Base-by-base conservation (phyloP, 2,113 vertebrate genomes). In the Oreocharis arfaki region DNA sequence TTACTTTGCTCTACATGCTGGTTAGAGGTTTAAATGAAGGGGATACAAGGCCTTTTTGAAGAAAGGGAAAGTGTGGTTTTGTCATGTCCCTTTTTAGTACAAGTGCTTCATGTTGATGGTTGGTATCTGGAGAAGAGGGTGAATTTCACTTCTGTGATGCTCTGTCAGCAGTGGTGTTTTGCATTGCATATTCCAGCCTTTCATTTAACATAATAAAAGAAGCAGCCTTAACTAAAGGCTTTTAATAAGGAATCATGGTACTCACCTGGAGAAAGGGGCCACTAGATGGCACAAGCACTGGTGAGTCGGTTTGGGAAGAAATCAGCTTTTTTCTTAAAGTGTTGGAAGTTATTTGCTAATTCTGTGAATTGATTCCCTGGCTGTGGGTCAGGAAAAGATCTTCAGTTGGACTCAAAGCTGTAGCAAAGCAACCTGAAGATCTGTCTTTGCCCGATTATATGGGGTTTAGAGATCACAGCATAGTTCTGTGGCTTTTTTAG, bases 291-390 rank as follows among this genome's bases (percentile, higher is more conserved):
- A 33, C 5, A 57, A 59, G 71, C 13, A 69, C 89, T 55, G 74
- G 65, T 55, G 86, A 83, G 90, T 78, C 37, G 1, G 4, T 12
- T 86, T 18, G 14, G 70, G 80, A 88, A 77, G 28, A 94, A 71
- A 71, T 4, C 3, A 17, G 28, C 91, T 61, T 85, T 90, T 78
- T 93, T 84, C 74, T 61, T 70, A 10, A 87, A 88, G 76, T 64
- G 86, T 75, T 69, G 35, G 30, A 77, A 73, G 55, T 64, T 87
- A 39, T 3, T 55, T 0, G 0, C 69, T 94, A 95, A 96, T 96
- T 96, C 92, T 93, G 39, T 96, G 96, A 95, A 94, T 96, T 96
- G 56, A 39, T 89, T 87, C 53, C 61, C 64, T 95, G 91, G 39
- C 65, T 52, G 7, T 73, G 20, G 44, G 57, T 95, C 93, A 84